Conservation (phyloP, 2,113 vertebrate genomes). For the Taurulus bubalis region DNA sequence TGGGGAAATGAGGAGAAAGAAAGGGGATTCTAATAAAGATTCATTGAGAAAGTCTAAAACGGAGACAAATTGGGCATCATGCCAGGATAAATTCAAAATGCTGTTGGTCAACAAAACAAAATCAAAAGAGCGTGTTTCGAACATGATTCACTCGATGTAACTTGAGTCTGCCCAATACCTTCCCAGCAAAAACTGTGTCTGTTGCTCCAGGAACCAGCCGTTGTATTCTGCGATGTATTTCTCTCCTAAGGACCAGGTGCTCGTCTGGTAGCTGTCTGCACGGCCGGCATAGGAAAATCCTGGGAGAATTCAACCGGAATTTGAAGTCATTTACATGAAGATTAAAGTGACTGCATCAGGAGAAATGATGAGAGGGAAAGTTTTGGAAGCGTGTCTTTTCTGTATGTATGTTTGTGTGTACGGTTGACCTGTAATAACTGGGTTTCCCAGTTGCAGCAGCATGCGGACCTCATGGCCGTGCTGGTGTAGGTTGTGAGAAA, state of each 20-base stretch:
- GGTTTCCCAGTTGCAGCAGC: slow-evolving; percentile 72
- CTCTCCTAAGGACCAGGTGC: slow-evolving; percentile 64
- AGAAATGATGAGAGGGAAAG: not conserved
- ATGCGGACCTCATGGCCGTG: slow-evolving; percentile 75
- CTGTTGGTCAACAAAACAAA: not conserved
- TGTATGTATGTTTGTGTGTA: not conserved
- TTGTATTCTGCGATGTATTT: slow-evolving; percentile 58
- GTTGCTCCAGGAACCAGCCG: slow-evolving; percentile 56
- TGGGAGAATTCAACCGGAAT: slow-evolving; percentile 23
- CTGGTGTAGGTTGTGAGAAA: slow-evolving; percentile 75
- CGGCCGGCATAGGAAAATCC: slow-evolving; percentile 67
- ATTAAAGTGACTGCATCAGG: not conserved
- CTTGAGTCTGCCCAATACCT: slow-evolving; percentile 39
- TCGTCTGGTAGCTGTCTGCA: slow-evolving; percentile 58
- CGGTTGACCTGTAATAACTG: slow-evolving; percentile 67
- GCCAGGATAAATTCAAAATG: not conserved
- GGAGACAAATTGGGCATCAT: not conserved
- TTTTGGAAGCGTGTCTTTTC: not conserved
- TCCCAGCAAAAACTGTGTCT: slow-evolving; percentile 59
- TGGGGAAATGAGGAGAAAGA: not conserved
- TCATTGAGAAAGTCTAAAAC: not conserved
- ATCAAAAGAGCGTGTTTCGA: not conserved
- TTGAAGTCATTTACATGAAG: not conserved
- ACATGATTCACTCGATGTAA: not conserved
- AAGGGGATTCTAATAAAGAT: not conserved